Conservation (phyloP, 2,113 vertebrate genomes). For the Sturnira hondurensis region DNA sequence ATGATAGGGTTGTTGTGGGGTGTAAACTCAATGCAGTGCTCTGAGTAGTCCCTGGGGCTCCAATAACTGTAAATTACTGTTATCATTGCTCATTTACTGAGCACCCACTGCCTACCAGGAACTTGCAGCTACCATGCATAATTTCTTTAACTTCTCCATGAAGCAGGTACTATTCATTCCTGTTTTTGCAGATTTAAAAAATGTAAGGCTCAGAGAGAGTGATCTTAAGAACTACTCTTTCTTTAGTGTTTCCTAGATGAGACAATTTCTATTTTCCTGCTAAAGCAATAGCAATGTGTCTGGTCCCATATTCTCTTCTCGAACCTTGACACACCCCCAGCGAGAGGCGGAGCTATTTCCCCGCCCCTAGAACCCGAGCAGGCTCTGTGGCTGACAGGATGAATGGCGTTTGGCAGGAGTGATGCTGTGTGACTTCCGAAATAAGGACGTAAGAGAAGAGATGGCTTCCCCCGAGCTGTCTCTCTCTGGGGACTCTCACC, state of each 20-base stretch:
- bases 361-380: neutral
- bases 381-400: neutral
- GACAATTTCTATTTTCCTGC: neutral
- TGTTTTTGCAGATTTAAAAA: neutral
- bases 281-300: neutral
- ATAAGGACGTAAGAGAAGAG: neutral
- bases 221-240: neutral
- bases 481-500: neutral
- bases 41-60: neutral
- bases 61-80: rapidly evolving
- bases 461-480: neutral
- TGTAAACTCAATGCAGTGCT: neutral
- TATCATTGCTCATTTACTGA: neutral
- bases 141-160: neutral
- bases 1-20: neutral
- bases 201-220: neutral
- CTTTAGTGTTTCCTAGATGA: neutral
- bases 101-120: neutral
- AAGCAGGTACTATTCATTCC: neutral
- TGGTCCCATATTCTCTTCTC: neutral
- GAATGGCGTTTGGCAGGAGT: neutral
- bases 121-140: neutral
- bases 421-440: neutral
- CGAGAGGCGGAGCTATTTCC: neutral
- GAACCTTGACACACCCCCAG: neutral